These are phyloP conservation scores for Osmerus mordax DNA, from an alignment of 2,113 vertebrate genomes.

Conservation along the genomic window DNA sequence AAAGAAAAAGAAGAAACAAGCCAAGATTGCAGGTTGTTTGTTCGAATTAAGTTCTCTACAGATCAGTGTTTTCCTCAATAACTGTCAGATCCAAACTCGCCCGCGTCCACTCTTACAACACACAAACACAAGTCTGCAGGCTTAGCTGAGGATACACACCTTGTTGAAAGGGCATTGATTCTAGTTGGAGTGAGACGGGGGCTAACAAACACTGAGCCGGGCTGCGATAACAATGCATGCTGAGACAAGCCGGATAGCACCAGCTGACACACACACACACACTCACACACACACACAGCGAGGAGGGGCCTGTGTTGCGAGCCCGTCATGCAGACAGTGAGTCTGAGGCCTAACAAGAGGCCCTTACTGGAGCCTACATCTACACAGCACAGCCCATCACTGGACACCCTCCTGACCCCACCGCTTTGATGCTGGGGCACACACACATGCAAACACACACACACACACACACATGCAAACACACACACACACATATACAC, in stretches of 20 bases:
- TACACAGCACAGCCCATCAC: conserved; percentile 20
- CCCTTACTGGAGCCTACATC: conserved; percentile 64
- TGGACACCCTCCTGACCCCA: conserved; percentile 32
- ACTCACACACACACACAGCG: conserved; percentile 28
- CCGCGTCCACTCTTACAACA: background rate
- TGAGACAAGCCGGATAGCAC: conserved; percentile 58
- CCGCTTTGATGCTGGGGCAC: conserved; percentile 57
- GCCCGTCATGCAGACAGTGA: conserved; percentile 62
- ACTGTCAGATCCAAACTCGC: too few relatives aligned
- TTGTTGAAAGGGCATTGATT: conserved; percentile 45
- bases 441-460: conserved; percentile 35
- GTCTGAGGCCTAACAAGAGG: conserved; percentile 65
- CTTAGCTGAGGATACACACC: conserved; percentile 31
- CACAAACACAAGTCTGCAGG: conserved; percentile 35
- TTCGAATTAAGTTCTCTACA: conserved; percentile 39
- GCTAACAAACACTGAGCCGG: conserved; percentile 52
- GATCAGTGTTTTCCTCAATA: too few relatives aligned
- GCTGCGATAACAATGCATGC: conserved; percentile 60
- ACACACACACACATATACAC: background rate
- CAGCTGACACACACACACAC: conserved; percentile 23
- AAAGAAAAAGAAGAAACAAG: conserved; percentile 12
- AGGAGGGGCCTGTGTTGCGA: conserved; percentile 48
- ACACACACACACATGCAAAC: conserved; percentile 7
- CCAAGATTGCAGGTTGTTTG: conserved; percentile 37
- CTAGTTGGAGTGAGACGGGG: conserved; percentile 27